Base-by-base conservation (phyloP, 2,113 vertebrate species). In the Podocnemis expansa region DNA sequence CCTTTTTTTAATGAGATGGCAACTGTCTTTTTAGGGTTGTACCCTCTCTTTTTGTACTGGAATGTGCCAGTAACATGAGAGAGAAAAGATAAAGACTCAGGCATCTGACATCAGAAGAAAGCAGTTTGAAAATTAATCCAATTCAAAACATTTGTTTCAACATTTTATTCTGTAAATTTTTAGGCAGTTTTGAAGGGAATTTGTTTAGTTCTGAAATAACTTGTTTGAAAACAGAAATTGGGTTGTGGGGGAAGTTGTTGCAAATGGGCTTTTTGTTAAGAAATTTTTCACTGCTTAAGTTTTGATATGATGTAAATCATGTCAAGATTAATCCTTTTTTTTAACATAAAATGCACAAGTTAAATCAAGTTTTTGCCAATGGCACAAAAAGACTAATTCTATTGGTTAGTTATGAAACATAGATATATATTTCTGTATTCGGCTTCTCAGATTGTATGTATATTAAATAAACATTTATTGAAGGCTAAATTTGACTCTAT, bases 291-390 rank as follows among this genome's bases (percentile, higher is more conserved):
- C 78, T 78, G 13, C 86, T 24, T 87, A n/a, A 54, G 80, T 49
- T 91, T 95, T 58, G 82, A 43, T 31, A 41, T 78, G 56, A 85
- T 80, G 52, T 82, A 90, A 80, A 22, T 51, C 5, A 80, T 4
- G 84, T 91, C 91, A 63, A 84, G 84, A 16, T 67, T 67, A 85
- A 88, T 73, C 73, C 82, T 52, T 81, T 14, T 52, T 52, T 52
- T 89, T 34, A 27, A 47, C 6, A 8, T 10, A 63, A 85, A 38
- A 85, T 87, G 82, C 31, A 82, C 83, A 16, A 80, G 90, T 91
- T 86, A 85, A 17, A 52, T 52, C 5, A 4, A 52, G 51, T 16
- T 52, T 14, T 16, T 34, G 52, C 29, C 3, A 22, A 3, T 22
- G 8, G 43, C 3, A 3, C 43, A 25, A 13, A 51, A 80, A 81